These are phyloP conservation scores for Hydrolagus affinis DNA, from an alignment of 2,113 vertebrate species.

Conservation along the genomic window DNA sequence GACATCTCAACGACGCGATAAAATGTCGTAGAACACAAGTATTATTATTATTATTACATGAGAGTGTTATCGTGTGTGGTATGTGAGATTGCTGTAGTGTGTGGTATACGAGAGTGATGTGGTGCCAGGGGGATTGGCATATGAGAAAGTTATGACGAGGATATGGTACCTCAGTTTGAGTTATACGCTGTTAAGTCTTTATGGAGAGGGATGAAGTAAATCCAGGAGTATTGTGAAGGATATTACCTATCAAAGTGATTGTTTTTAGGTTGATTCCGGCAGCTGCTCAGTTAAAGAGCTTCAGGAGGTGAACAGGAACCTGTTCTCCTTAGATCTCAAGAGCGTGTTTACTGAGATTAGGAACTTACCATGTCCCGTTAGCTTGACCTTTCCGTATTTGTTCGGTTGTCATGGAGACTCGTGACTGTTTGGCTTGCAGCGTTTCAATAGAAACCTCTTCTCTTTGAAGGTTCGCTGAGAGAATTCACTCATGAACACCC, in stretches of 20 bases:
- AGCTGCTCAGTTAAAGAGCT: background rate
- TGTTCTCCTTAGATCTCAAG: background rate
- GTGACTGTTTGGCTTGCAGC: background rate
- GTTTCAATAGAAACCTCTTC: background rate
- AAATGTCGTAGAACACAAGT: no score
- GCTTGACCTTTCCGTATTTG: slow-evolving; percentile 17
- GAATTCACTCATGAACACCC: background rate
- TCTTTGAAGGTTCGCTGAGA: background rate
- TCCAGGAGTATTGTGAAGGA: background rate
- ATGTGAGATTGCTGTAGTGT: no score
- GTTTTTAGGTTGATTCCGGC: background rate
- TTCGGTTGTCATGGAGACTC: slow-evolving; percentile 6
- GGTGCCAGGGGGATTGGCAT: background rate
- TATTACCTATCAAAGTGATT: background rate
- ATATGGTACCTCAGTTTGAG: no score
- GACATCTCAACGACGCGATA: no score
- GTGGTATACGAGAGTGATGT: no score
- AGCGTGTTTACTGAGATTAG: slow-evolving; percentile 2
- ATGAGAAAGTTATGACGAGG: background rate
- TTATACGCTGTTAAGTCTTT: background rate
- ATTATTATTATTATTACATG: no score
- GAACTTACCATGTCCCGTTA: background rate
- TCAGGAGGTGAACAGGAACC: background rate
- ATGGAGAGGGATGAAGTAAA: background rate
- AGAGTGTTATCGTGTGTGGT: no score